Percentiles rank a stretch among this genome's conserved stretches.
Evolutionary conservation across 1,140 invertebrate species (phyloP).

Genomic region (Eumaeus atala): DNA sequence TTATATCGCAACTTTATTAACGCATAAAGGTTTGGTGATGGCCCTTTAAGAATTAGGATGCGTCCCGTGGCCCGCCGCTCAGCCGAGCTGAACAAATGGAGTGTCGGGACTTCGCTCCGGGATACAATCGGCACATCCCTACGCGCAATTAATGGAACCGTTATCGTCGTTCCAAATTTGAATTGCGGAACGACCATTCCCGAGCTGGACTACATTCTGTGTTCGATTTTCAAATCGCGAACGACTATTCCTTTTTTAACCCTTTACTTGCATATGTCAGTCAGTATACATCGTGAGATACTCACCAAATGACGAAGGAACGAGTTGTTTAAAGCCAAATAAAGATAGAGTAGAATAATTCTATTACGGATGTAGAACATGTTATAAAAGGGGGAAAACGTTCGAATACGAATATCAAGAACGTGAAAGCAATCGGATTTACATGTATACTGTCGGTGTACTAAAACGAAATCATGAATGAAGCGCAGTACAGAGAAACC

Average conservation of each 20-base stretch:
- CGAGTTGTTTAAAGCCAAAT: slow-evolving; percentile 32
- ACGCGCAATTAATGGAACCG: slow-evolving; percentile 47
- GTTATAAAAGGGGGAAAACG: slow-evolving; percentile 48
- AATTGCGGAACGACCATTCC: slow-evolving; percentile 31
- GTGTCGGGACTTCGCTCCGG: slow-evolving; percentile 45
- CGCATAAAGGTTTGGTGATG: slow-evolving; percentile 72
- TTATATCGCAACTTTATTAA: slow-evolving; percentile 74
- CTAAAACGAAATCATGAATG: slow-evolving; percentile 74
- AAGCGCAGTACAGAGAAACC: slow-evolving; percentile 68
- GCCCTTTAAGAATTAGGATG: slow-evolving; percentile 71
- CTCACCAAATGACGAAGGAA: background rate
- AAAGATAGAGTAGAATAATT: slow-evolving; percentile 40
- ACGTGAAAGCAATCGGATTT: slow-evolving; percentile 66
- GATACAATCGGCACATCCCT: slow-evolving; percentile 37
- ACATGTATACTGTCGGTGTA: slow-evolving; percentile 65
- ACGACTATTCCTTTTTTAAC: slow-evolving; percentile 1
- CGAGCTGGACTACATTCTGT: background rate
- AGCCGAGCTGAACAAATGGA: slow-evolving; percentile 62
- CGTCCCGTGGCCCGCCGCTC: slow-evolving; percentile 52
- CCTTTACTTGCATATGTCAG: background rate
- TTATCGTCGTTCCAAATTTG: slow-evolving; percentile 53
- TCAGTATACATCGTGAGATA: background rate
- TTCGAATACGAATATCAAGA: slow-evolving; percentile 51
- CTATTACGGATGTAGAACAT: slow-evolving; percentile 63
- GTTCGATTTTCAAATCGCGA: slow-evolving; percentile 5